These are phyloP conservation scores for Nyctalus aviator DNA, from an alignment of 2,797 vertebrate species.

Conservation along the genomic window DNA sequence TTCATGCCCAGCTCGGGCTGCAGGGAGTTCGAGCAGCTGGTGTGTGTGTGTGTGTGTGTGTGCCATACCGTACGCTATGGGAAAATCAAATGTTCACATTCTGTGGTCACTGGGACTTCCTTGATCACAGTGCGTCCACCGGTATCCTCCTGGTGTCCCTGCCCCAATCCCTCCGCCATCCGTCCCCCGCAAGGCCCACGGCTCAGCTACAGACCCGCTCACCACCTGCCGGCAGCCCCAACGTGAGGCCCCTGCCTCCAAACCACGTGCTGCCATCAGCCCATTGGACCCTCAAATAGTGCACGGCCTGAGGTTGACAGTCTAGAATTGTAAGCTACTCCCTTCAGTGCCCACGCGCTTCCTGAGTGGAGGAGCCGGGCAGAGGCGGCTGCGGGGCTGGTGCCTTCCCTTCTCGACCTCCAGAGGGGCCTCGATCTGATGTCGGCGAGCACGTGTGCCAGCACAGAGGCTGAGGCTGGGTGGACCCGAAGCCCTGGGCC, in stretches of 20 bases:
- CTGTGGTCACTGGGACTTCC: background rate
- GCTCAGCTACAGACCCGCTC: background rate
- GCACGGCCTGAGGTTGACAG: constrained; percentile 25
- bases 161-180: background rate
- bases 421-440: too few species aligned
- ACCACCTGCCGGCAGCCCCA: background rate
- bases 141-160: background rate
- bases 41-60: background rate
- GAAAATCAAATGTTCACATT: background rate
- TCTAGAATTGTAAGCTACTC: constrained; percentile 22
- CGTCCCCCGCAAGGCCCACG: background rate
- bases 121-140: background rate
- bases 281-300: background rate
- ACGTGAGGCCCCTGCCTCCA: background rate
- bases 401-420: too few species aligned
- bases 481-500: background rate
- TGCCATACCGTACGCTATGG: background rate
- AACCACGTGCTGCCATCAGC: background rate
- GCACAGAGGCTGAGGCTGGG: background rate
- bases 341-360: background rate
- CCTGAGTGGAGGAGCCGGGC: background rate
- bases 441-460: too few species aligned
- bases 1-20: too few species aligned
- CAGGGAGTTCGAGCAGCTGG: background rate
- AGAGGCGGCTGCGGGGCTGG: too few species aligned